Base-by-base conservation (phyloP, 1,140 invertebrate genomes). In the Neodiprion lecontei region DNA sequence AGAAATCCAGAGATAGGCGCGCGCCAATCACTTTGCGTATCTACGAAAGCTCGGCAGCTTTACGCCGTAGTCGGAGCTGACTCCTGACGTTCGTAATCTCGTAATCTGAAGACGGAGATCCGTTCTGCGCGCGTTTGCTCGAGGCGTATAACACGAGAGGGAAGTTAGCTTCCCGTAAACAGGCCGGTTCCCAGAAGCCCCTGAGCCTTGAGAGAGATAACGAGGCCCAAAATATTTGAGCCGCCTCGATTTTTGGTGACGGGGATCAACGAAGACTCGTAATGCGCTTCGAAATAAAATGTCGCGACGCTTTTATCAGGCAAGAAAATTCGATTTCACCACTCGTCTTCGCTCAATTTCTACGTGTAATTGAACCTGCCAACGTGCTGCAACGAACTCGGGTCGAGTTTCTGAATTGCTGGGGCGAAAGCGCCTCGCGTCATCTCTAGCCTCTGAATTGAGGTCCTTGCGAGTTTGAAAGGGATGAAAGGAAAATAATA, bases 301-400 rank as follows among this genome's bases (percentile, higher is more conserved):
- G 28, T 40, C 28, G 5, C 28, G 2, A 5, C 28, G 7, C 53
- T 61, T 61, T 17, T 61, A 17, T 61, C 53, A 61, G n/a, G 53
- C n/a, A 17, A 61, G 53, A 11, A 61, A 61, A 61, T 61, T 61
- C 53, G n/a, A 61, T 61, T 61, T 17, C 53, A 61, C 11, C n/a
- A 61, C 53, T 61, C 53, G 53, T 17, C 53, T 17, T 61, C 53
- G 53, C 53, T 61, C 11, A 61, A 61, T 61, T 61, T 17, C 11
- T 61, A 61, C 53, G 53, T 61, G 53, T 61, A 61, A 61, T 61
- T 61, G 53, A 61, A 61, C 53, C 53, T 14, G 53, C 53, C n/a
- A 61, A 61, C 53, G 11, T 61, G n/a, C 11, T 61, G 53, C 53
- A 11, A 3, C 11, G n/a, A 61, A 61, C 2, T 4, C 53, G 53